Evolutionary conservation across 1,140 invertebrate species (phyloP), one percentile per base, ranked within the genome.

Genomic region (Chironomus tepperi): DNA sequence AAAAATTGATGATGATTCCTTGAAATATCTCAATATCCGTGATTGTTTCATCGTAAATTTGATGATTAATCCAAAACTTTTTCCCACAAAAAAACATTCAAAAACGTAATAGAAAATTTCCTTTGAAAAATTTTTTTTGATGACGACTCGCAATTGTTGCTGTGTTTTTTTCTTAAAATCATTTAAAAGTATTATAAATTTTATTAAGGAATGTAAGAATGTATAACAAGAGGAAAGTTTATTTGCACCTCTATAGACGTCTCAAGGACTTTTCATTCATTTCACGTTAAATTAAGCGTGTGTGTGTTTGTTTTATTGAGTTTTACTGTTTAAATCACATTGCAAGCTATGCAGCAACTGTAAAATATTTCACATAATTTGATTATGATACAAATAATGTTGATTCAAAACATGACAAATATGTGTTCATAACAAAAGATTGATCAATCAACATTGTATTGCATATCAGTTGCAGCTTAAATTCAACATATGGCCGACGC

Each of bases 261-360:
- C 47, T 57, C 47, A 57, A 57, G 47, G 47, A 57, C 47, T 57
- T n/a, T n/a, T 57, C 47, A 57, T 57, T 57, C 10, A 57, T 57
- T n/a, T 57, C 12, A 57, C 12, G 15, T n/a, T 57, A 34, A 34
- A 34, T 34, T 1, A 34, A 1, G 24, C 24, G 24, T 34, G 24
- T 34, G 24, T 34, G 24, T 34, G 24, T 34, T 1, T 34, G 24
- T 34, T 34, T 34, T 34, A 5, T 34, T 34, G 24, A n/a, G n/a
- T n/a, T n/a, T n/a, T 34, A 34, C 24, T 34, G 24, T 34, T 34
- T 34, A 34, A 34, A 34, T 34, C 24, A 1, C 24, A 34, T 34
- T 34, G 24, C 24, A 2, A 2, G 24, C 24, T 2, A 2, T 2
- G 24, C 5, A 2, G 24, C 24, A 34, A 34, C 24, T 34, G 24